A percentile compares a stretch with the other conserved stretches of the same genome.
These are phyloP conservation scores for Phyllopteryx taeniolatus DNA, from an alignment of 2,113 vertebrate species.

Conservation along the genomic window DNA sequence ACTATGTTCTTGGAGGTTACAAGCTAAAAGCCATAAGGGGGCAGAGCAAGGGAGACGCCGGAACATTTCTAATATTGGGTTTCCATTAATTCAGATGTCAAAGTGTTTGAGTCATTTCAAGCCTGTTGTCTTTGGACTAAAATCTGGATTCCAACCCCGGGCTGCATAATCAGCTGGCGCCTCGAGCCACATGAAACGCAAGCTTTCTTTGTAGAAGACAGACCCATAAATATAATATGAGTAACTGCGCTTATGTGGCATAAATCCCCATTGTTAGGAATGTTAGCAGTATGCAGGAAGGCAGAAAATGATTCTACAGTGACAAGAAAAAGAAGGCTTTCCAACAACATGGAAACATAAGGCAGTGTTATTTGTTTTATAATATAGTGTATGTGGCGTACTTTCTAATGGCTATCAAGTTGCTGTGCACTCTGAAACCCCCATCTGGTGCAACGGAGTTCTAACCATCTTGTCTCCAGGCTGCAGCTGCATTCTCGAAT, in stretches of 20 bases:
- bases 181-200: neutral
- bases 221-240: neutral
- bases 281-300: neutral
- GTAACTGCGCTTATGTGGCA: neutral
- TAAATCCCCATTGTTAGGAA: neutral
- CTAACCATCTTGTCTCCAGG: constrained; percentile 59
- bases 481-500: constrained; percentile 71
- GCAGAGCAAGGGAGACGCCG: constrained; percentile 9
- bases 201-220: constrained; percentile 10
- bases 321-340: neutral
- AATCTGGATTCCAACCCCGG: constrained; percentile 31
- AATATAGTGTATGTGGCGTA: constrained; percentile 34
- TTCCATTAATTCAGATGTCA: constrained; percentile 56
- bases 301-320: neutral
- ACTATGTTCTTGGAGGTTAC: constrained; percentile 19
- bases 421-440: constrained; percentile 39
- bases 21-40: constrained; percentile 13
- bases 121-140: constrained; percentile 44
- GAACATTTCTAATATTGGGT: constrained; percentile 57
- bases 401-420: constrained; percentile 56
- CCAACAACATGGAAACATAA: neutral
- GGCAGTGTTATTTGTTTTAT: constrained; percentile 3
- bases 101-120: constrained; percentile 40
- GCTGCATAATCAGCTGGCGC: constrained; percentile 28
- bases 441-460: constrained; percentile 54